Evolutionary conservation across 92 coral and sea anemone species (phyloP).

Genomic region (Epizoanthus fatuus): DNA sequence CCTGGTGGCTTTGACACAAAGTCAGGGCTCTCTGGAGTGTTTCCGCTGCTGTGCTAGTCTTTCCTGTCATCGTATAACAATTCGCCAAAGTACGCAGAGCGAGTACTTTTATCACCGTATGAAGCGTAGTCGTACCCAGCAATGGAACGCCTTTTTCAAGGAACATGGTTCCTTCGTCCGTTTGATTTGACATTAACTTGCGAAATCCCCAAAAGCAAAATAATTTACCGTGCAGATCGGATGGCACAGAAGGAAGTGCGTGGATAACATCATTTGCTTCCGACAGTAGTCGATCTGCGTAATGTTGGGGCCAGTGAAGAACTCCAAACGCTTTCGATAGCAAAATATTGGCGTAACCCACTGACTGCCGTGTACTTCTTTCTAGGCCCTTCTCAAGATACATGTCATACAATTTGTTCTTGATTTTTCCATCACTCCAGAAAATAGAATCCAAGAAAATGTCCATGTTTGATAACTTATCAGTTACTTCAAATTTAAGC

Average conservation of each 20-base stretch:
- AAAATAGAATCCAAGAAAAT: slow-evolving; percentile 5
- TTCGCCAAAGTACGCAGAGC: neutral
- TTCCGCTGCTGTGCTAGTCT: neutral
- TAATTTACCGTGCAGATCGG: neutral
- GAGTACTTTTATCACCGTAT: neutral
- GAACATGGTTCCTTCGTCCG: neutral
- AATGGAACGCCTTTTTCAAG: slow-evolving; percentile 1
- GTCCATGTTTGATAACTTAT: slow-evolving; percentile 12
- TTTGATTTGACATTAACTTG: neutral
- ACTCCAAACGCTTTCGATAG: slow-evolving; percentile 4
- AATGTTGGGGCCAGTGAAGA: neutral
- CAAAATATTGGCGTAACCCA: neutral
- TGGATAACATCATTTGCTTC: neutral
- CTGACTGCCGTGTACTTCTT: neutral
- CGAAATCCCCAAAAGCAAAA: slow-evolving; percentile 12
- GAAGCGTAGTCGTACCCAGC: neutral
- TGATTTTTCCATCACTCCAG: neutral
- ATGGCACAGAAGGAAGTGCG: neutral
- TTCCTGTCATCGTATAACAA: neutral
- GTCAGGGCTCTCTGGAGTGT: neutral
- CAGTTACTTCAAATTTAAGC: neutral
- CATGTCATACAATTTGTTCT: neutral
- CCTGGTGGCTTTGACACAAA: neutral
- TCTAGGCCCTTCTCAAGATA: slow-evolving; percentile 9
- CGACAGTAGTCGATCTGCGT: neutral